phyloP scores from a whole-genome alignment of 1,140 invertebrate genomes.

The Drosophila repleta region DNA sequence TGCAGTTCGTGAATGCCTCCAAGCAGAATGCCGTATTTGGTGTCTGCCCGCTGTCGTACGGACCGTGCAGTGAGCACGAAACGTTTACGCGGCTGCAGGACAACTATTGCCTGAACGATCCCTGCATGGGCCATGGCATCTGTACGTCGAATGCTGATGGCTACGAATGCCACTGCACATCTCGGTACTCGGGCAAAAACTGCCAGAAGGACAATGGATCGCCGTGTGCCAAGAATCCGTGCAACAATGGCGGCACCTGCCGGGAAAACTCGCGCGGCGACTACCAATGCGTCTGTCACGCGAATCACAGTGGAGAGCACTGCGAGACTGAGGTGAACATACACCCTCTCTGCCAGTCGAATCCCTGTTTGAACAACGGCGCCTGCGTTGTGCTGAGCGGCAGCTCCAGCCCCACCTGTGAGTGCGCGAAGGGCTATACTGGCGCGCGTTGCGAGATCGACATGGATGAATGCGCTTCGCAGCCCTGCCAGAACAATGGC shows the following conservation, averaged over 20 bases:
- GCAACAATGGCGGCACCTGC: constrained; percentile 91
- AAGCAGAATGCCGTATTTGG: constrained; percentile 89
- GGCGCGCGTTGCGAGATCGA: constrained; percentile 88
- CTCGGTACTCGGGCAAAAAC: constrained; percentile 92
- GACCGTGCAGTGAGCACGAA: constrained; percentile 87
- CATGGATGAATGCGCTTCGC: constrained; percentile 89
- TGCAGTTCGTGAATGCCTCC: constrained; percentile 89
- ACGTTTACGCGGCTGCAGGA: constrained; percentile 85
- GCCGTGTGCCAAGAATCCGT: constrained; percentile 89
- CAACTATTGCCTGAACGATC: constrained; percentile 90
- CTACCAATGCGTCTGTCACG: constrained; percentile 89
- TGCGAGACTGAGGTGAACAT: constrained; percentile 91
- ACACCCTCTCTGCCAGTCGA: constrained; percentile 89
- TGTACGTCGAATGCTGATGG: constrained; percentile 90
- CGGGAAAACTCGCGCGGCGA: constrained; percentile 89
- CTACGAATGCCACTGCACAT: constrained; percentile 91
- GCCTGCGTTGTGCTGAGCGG: constrained; percentile 87
- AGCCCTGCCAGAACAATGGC: constrained; percentile 93
- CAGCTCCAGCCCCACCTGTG: constrained; percentile 87
- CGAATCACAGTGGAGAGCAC: constrained; percentile 89
- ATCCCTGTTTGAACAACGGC: constrained; percentile 90
- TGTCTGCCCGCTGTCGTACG: constrained; percentile 88
- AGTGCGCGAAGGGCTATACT: constrained; percentile 87
- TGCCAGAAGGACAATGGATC: constrained; percentile 91
- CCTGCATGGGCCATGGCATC: constrained; percentile 91